phyloP scores from a whole-genome alignment of 2,888 invertebrate genomes.

The Hermodice carunculata region DNA sequence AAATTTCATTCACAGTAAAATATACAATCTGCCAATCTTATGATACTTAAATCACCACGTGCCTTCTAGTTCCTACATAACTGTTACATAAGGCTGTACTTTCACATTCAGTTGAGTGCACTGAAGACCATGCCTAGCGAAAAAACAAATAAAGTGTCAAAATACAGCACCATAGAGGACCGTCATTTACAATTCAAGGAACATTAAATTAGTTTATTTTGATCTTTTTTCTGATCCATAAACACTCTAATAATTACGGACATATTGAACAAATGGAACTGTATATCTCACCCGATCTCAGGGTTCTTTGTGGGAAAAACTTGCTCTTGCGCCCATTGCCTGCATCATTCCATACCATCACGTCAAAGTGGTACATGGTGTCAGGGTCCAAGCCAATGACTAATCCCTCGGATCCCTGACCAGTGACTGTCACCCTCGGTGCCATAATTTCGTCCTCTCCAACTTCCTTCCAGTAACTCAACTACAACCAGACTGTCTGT shows the following conservation, averaged over 20 bases:
- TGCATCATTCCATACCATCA: constrained; percentile 96
- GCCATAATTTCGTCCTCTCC: constrained; percentile 79
- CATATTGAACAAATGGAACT: not conserved
- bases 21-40: too few relatives aligned
- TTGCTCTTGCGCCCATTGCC: constrained; percentile 98
- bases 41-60: too few relatives aligned
- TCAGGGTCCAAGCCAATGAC: constrained; percentile 94
- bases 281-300: constrained; percentile 57
- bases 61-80: too few relatives aligned
- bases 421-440: constrained; percentile 76
- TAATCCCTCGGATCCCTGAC: constrained; percentile 86
- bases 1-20: too few relatives aligned
- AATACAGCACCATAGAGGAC: too few relatives aligned
- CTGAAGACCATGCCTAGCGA: too few relatives aligned
- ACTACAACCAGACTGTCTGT: constrained; percentile 73
- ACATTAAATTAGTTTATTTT: not conserved
- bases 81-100: too few relatives aligned
- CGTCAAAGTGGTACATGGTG: constrained; percentile 90
- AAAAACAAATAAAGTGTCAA: too few relatives aligned
- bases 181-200: too few relatives aligned
- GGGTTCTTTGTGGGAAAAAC: constrained; percentile 76
- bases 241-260: not conserved
- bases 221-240: not conserved
- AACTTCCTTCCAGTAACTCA: constrained; percentile 88
- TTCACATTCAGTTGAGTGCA: too few relatives aligned